Evolutionary conservation across 2,797 vertebrate genomes (phyloP).

Genomic region (Takifugu ocellatus): DNA sequence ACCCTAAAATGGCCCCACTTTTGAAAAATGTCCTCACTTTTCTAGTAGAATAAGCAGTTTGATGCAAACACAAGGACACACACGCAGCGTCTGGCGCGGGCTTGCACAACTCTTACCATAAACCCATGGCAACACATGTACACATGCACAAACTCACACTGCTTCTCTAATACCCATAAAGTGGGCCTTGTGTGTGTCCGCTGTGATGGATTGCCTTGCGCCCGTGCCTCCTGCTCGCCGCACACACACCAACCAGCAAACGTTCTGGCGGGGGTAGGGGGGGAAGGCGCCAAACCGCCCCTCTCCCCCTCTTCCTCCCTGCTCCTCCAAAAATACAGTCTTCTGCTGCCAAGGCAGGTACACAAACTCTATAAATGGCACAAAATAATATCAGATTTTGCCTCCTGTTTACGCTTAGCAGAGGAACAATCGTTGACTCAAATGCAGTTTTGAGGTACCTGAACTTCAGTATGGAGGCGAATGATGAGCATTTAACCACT

Average conservation of each 20-base stretch:
- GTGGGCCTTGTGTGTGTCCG: conserved; percentile 66
- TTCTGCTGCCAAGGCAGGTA: conserved; percentile 64
- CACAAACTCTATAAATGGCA: conserved; percentile 65
- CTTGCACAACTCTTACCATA: conserved; percentile 29
- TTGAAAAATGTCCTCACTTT: too few relatives aligned
- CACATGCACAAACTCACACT: conserved; percentile 14
- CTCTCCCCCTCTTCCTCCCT: conserved; percentile 29
- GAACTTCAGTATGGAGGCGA: too few relatives aligned
- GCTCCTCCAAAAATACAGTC: conserved; percentile 62
- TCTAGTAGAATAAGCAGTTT: too few relatives aligned
- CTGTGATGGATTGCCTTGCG: conserved; percentile 71
- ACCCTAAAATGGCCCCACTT: too few relatives aligned
- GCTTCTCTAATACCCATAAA: conserved; percentile 70
- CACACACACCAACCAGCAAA: conserved; percentile 55
- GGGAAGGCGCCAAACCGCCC: conserved; percentile 49
- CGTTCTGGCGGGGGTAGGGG: conserved; percentile 61
- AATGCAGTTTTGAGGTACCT: too few relatives aligned
- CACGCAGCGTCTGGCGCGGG: neutral
- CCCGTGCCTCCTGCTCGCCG: conserved; percentile 37
- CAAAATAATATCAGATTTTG: conserved; percentile 49
- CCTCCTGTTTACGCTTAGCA: conserved; percentile 60
- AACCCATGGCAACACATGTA: conserved; percentile 46
- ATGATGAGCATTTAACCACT: too few relatives aligned
- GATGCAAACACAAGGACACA: conserved; percentile 8
- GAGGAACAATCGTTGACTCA: too few relatives aligned